Evolutionary conservation across 30 jellyfish, hydroid and myxozoan species (phyloP), one percentile per base, ranked within the genome.

Genomic region (Haliclystus octoradiatus): DNA sequence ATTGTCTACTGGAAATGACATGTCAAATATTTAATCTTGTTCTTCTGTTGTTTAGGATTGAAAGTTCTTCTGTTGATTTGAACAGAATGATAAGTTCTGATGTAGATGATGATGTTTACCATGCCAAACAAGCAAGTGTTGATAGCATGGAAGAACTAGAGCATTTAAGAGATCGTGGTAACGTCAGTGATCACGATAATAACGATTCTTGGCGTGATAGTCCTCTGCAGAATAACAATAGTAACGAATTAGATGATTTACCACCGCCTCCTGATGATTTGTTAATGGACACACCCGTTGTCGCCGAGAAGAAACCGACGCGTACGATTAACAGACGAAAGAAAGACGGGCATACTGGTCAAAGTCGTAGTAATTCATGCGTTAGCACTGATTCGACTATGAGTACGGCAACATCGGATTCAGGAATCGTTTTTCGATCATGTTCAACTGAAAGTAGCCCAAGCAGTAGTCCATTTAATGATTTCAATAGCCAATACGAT

Each of bases 341-440:
- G 70, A 76, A 82, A 25, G 93, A 85, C 52, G 84, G 67, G n/a
- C 75, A 77, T 34, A 33, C 80, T 24, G 74, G 74, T 19, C 57
- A 83, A 29, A 85, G 96, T 66, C 72, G 96, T 19, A 85, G 79
- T 73, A 85, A 84, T 47, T 85, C 96, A 27, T 85, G 96, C 63
- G 96, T 85, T 15, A 85, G 96, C 29, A 85, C 96, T 0, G 96
- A 85, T 31, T 85, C 96, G 5, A 85, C 93, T 35, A 70, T 81
- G 31, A 85, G 96, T 60, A 85, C 93, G 33, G 68, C 92, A 25
- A 85, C 96, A 31, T 75, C 70, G 57, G 96, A 85, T 62, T 85
- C 96, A 0, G 96, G 96, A 1, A 85, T 85, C 19, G 96, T 79
- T 23, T 85, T 85, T 33, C 74, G 96, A 24, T 68, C 83, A 32